Evolutionary conservation across 2,888 invertebrate genomes (phyloP), one percentile per base, ranked within the genome.

Genomic region (Ormyrus labotus): DNA sequence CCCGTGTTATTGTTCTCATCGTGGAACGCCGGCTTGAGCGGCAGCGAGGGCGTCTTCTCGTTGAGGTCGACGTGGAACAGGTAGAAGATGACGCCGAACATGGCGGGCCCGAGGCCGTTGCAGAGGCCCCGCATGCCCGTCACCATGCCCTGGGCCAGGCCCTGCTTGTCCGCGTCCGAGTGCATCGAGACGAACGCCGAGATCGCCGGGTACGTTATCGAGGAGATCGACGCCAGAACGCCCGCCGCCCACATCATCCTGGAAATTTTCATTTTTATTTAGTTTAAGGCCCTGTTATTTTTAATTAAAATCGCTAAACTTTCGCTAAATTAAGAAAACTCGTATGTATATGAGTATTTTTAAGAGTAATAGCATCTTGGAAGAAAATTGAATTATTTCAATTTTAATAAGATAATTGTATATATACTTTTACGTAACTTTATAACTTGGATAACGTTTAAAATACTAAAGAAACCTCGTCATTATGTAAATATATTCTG

Each of bases 171-270:
- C n/a, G 97, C 96, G 88, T 98, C 96, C 84, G 99, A 98, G 92
- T 99, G 98, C 88, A 98, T 96, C 11, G 99, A 99, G 76, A 99
- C 99, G 92, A 98, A 99, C 57, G 99, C 97, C 91, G 98, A 98
- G 89, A 99, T 99, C 76, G 99, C 98, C 55, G 99, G 99, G 92
- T 99, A 99, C 5, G 99, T 99, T 86, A 99, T 96, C 84, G 98
- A 98, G 82, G 98, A 98, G 85, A 99, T 94, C 11, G 99, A 97
- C 57, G 99, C 99, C 84, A 99, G 92, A 84, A 98, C 94, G 75
- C 99, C 99, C 9, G 99, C 99, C 58, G 97, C 96, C 99, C 99
- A 99, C 98, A 99, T 99, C 96, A 99, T 98, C 96, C 96, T 95
- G 86, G 11, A 13, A 11, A n/a, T 64, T 64, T 48, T 4, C 48